Base-by-base conservation (phyloP, 2,113 vertebrate species). In the Hippocampus mohnikei region DNA sequence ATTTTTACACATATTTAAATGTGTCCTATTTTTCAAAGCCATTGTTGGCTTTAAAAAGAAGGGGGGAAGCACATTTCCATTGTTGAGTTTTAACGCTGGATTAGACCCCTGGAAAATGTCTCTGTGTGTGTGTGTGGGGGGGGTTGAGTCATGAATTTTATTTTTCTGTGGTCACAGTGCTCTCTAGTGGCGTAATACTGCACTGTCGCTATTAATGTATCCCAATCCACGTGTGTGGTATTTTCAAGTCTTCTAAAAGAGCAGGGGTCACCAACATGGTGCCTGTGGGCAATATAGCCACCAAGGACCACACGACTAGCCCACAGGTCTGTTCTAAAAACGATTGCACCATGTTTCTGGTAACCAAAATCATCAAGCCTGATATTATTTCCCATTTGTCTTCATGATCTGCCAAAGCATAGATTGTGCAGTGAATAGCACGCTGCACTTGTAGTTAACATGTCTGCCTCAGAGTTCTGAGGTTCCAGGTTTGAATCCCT, bases 51-150 rank as follows among this genome's bases (percentile, higher is more conserved):
- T 80, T 63, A 85, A 44, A 69, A 82, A 76, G 85, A 16, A 48
- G 10, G 13, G 42, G 42, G 13, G 13, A 74, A 83, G 70, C 69
- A 76, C 78, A 81, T 81, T 82, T 74, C 78, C 25, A 73, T 87
- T 88, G 85, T 84, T 76, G 78, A 75, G 78, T 82, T 72, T 81
- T 81, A 87, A 79, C 80, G 75, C 76, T 85, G 87, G 86, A 91
- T 85, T 74, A 83, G 85, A 81, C 83, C 84, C 72, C 73, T 87
- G 81, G 86, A 87, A 89, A 89, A 85, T 72, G 63, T 81, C 52
- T 67, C 23, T 23, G 25, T 23, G 23, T 13, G 40, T 11, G 67
- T 8, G 48, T 8, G 66, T 2, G 2, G 44, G 1, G 46, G 42
- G 77, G 70, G 56, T 27, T 27, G 9, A 53, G 8, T 16, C 61